phyloP scores from a whole-genome alignment of 2,113 vertebrate species.

The Gobio gobio region DNA sequence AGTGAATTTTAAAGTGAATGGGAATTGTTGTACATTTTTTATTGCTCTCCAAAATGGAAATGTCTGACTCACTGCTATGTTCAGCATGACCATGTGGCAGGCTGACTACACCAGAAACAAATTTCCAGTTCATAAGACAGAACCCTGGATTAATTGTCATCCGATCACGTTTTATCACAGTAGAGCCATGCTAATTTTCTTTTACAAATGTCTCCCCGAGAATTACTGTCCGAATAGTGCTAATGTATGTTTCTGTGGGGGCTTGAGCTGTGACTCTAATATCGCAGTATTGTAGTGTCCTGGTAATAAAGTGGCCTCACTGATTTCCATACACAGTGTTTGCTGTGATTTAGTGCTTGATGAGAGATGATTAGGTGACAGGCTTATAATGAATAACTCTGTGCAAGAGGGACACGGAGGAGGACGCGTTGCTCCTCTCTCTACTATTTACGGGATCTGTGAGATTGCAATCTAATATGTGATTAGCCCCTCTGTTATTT shows the following conservation, averaged over 20 bases:
- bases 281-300: slow-evolving; percentile 35
- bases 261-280: slow-evolving; percentile 44
- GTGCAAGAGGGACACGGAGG: slow-evolving; percentile 8
- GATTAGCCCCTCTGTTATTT: slow-evolving; percentile 58
- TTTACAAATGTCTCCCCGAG: slow-evolving; percentile 7
- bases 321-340: slow-evolving; percentile 54
- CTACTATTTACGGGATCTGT: slow-evolving; percentile 37
- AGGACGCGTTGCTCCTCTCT: slow-evolving; percentile 27
- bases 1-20: background rate
- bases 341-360: slow-evolving; percentile 49
- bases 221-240: background rate
- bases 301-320: slow-evolving; percentile 55
- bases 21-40: background rate
- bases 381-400: slow-evolving; percentile 59
- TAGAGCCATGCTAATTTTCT: background rate
- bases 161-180: background rate
- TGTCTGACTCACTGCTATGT: background rate
- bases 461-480: slow-evolving; percentile 58
- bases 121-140: background rate
- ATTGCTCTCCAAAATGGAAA: background rate
- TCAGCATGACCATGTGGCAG: background rate
- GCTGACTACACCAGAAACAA: background rate
- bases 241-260: slow-evolving; percentile 28
- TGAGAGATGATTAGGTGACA: slow-evolving; percentile 61
- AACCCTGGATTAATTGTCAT: background rate